Conservation (phyloP, 2,113 vertebrate species). For the Coregonus clupeaformis region DNA sequence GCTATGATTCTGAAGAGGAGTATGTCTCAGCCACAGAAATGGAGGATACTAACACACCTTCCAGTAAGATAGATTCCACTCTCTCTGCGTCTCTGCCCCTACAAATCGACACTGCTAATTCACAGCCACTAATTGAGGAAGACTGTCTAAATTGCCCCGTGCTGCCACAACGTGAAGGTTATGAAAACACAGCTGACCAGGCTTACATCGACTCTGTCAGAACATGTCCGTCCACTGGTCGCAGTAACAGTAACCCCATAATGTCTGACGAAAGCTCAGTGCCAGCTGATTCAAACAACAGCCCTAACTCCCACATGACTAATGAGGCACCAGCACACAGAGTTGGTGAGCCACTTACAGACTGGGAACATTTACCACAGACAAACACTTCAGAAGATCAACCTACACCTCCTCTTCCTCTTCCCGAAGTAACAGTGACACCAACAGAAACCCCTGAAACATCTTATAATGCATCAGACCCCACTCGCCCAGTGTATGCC, state of each 20-base stretch:
- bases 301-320: neutral
- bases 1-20: constrained; percentile 51
- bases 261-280: constrained; percentile 26
- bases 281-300: constrained; percentile 12
- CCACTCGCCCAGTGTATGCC: constrained; percentile 60
- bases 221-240: constrained; percentile 20
- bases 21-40: constrained; percentile 54
- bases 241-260: constrained; percentile 12
- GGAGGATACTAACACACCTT: neutral
- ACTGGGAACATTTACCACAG: constrained; percentile 7
- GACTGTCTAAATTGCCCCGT: neutral
- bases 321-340: constrained; percentile 12
- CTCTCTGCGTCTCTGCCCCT: neutral
- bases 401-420: neutral
- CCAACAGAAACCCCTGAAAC: constrained; percentile 43
- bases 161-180: neutral
- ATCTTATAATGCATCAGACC: constrained; percentile 38
- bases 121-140: neutral
- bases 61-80: neutral
- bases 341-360: neutral
- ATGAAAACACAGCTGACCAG: neutral
- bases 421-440: constrained; percentile 41
- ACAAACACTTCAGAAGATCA: constrained; percentile 20
- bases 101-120: neutral
- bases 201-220: constrained; percentile 6